Conservation (phyloP, 2,113 vertebrate species). For the Hylia prasina region DNA sequence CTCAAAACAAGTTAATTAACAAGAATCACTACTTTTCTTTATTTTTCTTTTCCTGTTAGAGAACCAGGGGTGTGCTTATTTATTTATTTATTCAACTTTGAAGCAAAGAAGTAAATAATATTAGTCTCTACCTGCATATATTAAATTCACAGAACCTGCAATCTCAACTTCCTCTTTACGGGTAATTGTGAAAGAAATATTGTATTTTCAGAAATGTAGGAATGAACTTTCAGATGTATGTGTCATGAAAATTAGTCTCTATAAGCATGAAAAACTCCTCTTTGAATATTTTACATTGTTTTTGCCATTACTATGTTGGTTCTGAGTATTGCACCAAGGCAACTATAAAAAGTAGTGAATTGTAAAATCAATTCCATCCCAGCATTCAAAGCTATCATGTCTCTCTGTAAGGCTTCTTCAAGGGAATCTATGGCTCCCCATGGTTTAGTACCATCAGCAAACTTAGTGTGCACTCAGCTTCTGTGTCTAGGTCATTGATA, state of each 20-base stretch:
- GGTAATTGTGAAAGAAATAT: background rate
- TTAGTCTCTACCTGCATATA: background rate
- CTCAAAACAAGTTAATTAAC: background rate
- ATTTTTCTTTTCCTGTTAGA: background rate
- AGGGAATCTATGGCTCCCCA: rapidly evolving
- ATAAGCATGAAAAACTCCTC: background rate
- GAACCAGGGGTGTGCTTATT: rapidly evolving
- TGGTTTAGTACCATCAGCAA: background rate
- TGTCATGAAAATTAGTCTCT: background rate
- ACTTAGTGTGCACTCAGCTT: background rate
- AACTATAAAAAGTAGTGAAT: background rate
- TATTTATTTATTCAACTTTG: background rate
- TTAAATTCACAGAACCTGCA: background rate
- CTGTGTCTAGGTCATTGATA: background rate
- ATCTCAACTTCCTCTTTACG: background rate
- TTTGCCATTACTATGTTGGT: background rate
- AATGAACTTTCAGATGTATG: background rate
- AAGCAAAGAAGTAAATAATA: background rate
- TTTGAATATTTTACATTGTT: background rate
- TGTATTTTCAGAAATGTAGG: background rate
- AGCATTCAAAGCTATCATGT: background rate
- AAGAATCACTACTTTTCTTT: background rate
- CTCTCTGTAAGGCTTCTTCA: background rate
- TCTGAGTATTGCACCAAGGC: background rate
- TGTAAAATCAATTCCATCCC: background rate